Percentiles rank a stretch among this genome's conserved stretches.
Conservation (phyloP, 2,113 vertebrate species). For the Polyodon spathula region DNA sequence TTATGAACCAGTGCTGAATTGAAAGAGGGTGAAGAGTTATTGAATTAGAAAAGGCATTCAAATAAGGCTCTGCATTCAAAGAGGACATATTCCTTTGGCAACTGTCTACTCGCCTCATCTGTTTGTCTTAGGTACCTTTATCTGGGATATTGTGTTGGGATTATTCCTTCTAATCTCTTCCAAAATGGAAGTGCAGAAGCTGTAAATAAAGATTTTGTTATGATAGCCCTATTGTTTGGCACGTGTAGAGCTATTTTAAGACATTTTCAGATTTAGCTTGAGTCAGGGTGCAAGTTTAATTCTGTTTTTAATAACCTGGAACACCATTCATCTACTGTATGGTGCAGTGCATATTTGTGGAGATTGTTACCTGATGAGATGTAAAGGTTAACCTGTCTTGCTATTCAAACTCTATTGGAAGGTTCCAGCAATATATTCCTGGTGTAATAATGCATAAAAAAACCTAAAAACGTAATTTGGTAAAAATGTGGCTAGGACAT, state of each 20-base stretch:
- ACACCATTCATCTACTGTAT: neutral
- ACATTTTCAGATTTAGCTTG: neutral
- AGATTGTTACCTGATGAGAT: neutral
- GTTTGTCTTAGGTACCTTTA: conserved; percentile 30
- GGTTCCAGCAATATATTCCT: too few relatives aligned
- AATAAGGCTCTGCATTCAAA: conserved; percentile 18
- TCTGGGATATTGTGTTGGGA: conserved; percentile 17
- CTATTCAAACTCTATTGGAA: too few relatives aligned
- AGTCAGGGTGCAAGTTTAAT: neutral
- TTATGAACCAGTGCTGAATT: conserved; percentile 22
- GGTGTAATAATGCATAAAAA: too few relatives aligned
- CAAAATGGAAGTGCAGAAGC: conserved; percentile 8
- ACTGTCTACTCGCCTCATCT: conserved; percentile 13
- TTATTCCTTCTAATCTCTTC: conserved; percentile 19
- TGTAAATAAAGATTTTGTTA: conserved; percentile 24
- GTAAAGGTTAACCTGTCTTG: too few relatives aligned
- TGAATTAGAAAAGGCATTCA: conserved; percentile 14
- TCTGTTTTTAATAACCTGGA: neutral
- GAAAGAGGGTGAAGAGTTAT: conserved; percentile 9
- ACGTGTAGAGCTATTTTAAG: neutral
- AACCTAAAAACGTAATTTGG: too few relatives aligned
- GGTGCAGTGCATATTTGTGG: neutral
- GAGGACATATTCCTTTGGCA: conserved; percentile 11
- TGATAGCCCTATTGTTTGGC: conserved; percentile 22
- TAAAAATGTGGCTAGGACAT: too few relatives aligned